A percentile compares a stretch with the other conserved stretches of the same genome.
Evolutionary conservation across 2,888 invertebrate genomes (phyloP).

Genomic region (Coelogynopora nodosa): DNA sequence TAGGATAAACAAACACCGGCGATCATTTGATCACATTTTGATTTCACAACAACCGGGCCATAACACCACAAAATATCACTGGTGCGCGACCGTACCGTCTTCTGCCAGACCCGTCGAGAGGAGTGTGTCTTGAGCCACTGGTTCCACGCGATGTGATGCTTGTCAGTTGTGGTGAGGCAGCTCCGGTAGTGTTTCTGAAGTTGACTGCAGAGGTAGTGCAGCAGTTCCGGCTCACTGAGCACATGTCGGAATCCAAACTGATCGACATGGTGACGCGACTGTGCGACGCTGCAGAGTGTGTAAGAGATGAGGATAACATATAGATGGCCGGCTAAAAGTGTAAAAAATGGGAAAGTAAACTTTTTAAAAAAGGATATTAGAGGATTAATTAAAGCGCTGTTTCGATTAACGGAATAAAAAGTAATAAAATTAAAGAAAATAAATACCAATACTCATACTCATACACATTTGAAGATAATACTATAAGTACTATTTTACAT

Average conservation of each 20-base stretch:
- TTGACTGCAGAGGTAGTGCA: constrained; percentile 65
- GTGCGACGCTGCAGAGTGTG: constrained; percentile 58
- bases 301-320: no score
- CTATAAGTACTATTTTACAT: no score
- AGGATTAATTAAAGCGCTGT: no score
- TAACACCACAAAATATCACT: no score
- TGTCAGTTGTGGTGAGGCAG: constrained; percentile 56
- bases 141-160: constrained; percentile 61
- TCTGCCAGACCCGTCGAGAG: neutral
- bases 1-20: no score
- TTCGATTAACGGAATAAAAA: no score
- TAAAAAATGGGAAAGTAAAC: neutral
- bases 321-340: no score
- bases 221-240: constrained; percentile 60
- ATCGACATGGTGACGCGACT: constrained; percentile 63
- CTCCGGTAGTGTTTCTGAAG: constrained; percentile 61
- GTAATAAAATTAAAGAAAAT: no score
- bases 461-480: no score
- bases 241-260: constrained; percentile 64
- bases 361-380: neutral
- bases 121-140: constrained; percentile 49
- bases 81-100: neutral
- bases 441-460: no score
- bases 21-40: no score
- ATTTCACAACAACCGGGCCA: no score